Evolutionary conservation across 2,113 vertebrate genomes (phyloP).

Genomic region (Cyprinus carpio): DNA sequence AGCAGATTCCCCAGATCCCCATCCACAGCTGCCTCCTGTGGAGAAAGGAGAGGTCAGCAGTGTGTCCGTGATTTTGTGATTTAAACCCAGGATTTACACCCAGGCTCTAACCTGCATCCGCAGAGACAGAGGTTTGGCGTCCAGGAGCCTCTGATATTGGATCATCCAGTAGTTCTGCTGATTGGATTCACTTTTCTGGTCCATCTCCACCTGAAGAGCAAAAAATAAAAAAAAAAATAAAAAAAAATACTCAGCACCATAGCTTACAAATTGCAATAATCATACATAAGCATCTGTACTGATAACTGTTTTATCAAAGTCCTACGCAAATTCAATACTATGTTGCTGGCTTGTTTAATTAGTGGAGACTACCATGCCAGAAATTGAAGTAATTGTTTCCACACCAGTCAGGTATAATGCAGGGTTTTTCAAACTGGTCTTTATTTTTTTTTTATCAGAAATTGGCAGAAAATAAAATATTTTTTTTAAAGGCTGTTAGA

Average conservation of each 20-base stretch:
- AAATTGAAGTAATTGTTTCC: no score
- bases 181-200: slow-evolving; percentile 85
- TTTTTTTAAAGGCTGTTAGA: no score
- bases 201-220: slow-evolving; percentile 82
- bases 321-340: no score
- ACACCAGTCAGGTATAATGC: no score
- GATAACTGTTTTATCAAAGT: no score
- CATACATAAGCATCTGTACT: no score
- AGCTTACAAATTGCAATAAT: not conserved
- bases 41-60: not conserved
- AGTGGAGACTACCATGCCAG: no score
- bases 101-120: slow-evolving; percentile 84
- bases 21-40: slow-evolving; percentile 87
- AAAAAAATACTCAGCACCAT: not conserved
- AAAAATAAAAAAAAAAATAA: no score
- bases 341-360: no score
- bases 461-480: no score
- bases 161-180: slow-evolving; percentile 99
- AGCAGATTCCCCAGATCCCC: slow-evolving; percentile 81
- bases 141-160: slow-evolving; percentile 91
- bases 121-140: slow-evolving; percentile 89
- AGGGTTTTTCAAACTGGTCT: no score
- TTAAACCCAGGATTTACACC: not conserved
- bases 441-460: no score
- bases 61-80: not conserved